Percentiles rank a stretch among this genome's conserved stretches.
phyloP scores from a whole-genome alignment of 2,113 vertebrate genomes.

The Capreolus pygargus region DNA sequence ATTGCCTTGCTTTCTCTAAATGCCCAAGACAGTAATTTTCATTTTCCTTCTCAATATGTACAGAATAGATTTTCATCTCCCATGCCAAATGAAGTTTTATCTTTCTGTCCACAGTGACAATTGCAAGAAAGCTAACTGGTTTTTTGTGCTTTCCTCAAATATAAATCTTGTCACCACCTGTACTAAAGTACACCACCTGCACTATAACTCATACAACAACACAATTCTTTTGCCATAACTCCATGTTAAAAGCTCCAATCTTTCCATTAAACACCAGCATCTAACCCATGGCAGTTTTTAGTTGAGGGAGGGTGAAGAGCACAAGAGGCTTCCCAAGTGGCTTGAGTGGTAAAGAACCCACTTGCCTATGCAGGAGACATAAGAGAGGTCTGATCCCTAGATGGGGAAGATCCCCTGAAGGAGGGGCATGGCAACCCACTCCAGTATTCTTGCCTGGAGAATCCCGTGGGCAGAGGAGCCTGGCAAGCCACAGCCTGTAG shows the following conservation, averaged over 20 bases:
- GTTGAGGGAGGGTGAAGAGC: neutral
- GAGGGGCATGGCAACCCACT: neutral
- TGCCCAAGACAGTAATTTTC: slow-evolving; percentile 51
- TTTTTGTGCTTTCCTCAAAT: slow-evolving; percentile 45
- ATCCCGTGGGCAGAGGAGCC: neutral
- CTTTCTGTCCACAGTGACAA: slow-evolving; percentile 48
- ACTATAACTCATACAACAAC: neutral
- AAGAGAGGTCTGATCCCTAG: neutral
- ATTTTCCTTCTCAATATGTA: slow-evolving; percentile 49
- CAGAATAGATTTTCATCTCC: slow-evolving; percentile 48
- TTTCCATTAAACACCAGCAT: neutral
- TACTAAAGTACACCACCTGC: slow-evolving; percentile 30
- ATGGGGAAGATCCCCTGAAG: neutral
- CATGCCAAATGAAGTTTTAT: slow-evolving; percentile 63
- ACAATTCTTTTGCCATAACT: neutral
- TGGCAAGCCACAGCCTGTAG: neutral
- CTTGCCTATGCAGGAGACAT: neutral
- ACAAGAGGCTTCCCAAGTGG: neutral
- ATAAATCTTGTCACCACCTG: slow-evolving; percentile 48
- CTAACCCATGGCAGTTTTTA: neutral
- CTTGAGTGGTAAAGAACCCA: neutral
- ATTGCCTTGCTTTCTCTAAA: slow-evolving; percentile 60
- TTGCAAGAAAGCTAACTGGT: slow-evolving; percentile 2
- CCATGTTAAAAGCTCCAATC: neutral
- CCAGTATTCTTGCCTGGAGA: neutral